phyloP scores from a whole-genome alignment of 1,140 invertebrate species.

The Ceratosolen solmsi region DNA sequence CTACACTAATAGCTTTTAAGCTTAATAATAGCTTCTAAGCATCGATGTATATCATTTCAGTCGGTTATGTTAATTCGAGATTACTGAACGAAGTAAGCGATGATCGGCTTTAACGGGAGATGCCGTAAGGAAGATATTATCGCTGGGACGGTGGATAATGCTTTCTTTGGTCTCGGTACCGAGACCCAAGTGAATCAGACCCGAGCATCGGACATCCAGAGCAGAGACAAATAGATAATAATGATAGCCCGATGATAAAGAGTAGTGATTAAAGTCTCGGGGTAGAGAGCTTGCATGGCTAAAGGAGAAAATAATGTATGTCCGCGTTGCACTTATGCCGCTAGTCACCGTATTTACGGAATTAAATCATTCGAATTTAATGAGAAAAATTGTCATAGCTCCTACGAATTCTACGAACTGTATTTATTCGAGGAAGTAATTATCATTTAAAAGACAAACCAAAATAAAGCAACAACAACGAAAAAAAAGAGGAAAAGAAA shows the following conservation, averaged over 20 bases:
- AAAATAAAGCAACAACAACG: no score
- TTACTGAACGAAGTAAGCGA: constrained; percentile 38
- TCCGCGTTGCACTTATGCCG: not conserved
- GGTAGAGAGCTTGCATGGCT: not conserved
- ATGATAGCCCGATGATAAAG: constrained; percentile 49
- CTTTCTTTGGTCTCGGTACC: constrained; percentile 68
- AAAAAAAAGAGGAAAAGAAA: no score
- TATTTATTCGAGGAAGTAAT: not conserved
- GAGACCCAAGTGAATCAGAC: constrained; percentile 67
- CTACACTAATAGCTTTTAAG: no score
- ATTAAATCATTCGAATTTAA: no score
- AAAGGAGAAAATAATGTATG: constrained; percentile 27
- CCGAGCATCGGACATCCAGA: constrained; percentile 66
- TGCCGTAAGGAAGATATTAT: constrained; percentile 56
- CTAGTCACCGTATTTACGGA: no score
- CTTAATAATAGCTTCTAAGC: no score
- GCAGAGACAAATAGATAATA: constrained; percentile 59
- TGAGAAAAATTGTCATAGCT: not conserved
- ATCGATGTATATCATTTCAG: constrained; percentile 50
- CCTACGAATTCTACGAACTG: not conserved
- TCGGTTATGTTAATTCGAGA: constrained; percentile 31
- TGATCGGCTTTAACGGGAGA: constrained; percentile 51
- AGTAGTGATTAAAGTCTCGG: constrained; percentile 50
- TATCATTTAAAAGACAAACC: no score
- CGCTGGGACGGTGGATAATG: constrained; percentile 58